Evolutionary conservation across 2,797 vertebrate species (phyloP).

Genomic region (Dryobates pubescens): DNA sequence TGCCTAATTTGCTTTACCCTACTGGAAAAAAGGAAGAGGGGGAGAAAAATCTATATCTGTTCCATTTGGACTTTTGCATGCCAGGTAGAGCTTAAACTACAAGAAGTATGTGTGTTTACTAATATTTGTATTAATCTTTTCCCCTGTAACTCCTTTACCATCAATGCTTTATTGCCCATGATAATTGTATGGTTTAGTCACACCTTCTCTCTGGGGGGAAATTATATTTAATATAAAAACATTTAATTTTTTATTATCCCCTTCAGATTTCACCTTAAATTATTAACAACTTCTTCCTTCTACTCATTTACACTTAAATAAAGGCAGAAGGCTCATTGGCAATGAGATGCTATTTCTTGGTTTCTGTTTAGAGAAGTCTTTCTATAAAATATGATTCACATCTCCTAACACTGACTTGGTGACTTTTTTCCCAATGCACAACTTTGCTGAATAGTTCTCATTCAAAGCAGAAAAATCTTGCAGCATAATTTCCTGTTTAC

Average conservation of each 20-base stretch:
- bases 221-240: neutral
- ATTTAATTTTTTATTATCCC: neutral
- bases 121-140: neutral
- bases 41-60: too few species aligned
- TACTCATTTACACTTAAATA: neutral
- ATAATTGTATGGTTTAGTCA: neutral
- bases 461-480: neutral
- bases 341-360: neutral
- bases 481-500: neutral
- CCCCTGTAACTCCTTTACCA: neutral
- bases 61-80: too few species aligned
- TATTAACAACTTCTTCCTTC: neutral
- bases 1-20: too few species aligned
- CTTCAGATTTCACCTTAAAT: constrained; percentile 21
- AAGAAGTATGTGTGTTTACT: neutral
- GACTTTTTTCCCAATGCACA: neutral
- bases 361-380: neutral
- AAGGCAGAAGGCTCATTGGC: neutral
- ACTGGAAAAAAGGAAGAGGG: too few species aligned
- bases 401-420: neutral
- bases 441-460: neutral
- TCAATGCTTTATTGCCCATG: neutral
- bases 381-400: neutral
- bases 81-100: too few species aligned
- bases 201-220: neutral